Base-by-base conservation (phyloP, 2,888 invertebrate genomes). In the Boloria selene region DNA sequence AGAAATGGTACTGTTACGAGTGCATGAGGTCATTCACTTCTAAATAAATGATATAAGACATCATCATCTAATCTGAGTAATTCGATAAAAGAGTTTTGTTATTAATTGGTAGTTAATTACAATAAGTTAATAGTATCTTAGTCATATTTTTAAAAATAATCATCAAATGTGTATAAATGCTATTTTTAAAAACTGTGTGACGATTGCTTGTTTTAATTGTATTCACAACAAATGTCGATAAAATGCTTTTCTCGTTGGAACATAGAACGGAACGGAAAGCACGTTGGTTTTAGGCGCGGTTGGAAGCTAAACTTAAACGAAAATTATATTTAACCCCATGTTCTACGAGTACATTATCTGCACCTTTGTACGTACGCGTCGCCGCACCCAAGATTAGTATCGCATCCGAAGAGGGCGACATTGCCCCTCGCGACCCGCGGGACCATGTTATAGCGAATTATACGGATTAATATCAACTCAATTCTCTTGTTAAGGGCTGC, bases 341-440 rank as follows among this genome's bases (percentile, higher is more conserved):
- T 56, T 56, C 22, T 45, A 26, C n/a, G 22, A 42, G 44, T 18
- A 56, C 45, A 56, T 56, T 56, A 56, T 56, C 22, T 44, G 22
- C 22, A 45, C 18, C 16, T 47, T n/a, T 44, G 22, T 45, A 45
- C 16, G 18, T 47, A 26, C 42, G 18, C 42, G 49, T 55, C 47
- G 16, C 51, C n/a, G 44, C 55, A 42, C 22, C 49, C n/a, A 44
- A 63, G 56, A 63, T 51, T 50, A 56, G 50, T 56, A 50, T 56
- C 22, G 6, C 16, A 56, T 56, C 38, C 44, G 31, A 38, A 10
- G 31, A 38, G 31, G 31, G 31, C 56, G 50, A 22, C 56, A 45
- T 51, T 22, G 52, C 22, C 49, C 54, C 38, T n/a, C 4, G 55
- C 26, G 55, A 13, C 63, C 47, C 31, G 62, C 6, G 38, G 38